A percentile compares a stretch with the other conserved stretches of the same genome.
Conservation (phyloP, 2,113 vertebrate species). For the Hyla sarda region DNA sequence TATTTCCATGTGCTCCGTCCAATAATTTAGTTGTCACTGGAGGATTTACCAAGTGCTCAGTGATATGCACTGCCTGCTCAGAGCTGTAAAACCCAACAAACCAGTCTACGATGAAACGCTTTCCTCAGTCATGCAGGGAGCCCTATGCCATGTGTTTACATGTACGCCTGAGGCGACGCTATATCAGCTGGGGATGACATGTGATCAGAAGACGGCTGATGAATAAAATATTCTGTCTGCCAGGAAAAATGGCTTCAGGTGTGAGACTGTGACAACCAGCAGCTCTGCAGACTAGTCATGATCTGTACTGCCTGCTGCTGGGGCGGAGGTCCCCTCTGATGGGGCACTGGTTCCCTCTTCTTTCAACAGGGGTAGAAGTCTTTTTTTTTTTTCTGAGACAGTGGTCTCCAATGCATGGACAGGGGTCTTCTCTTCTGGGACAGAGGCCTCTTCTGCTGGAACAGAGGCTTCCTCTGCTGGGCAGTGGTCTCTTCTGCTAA, state of each 20-base stretch:
- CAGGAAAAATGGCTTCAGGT: background rate
- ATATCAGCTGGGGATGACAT: background rate
- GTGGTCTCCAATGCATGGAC: too few relatives aligned
- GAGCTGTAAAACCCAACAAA: background rate
- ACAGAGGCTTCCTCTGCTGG: too few relatives aligned
- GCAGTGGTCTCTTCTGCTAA: too few relatives aligned
- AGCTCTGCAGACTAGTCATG: background rate
- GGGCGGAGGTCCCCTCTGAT: background rate
- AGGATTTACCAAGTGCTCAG: background rate
- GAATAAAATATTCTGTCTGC: accelerated
- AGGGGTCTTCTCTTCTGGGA: too few relatives aligned
- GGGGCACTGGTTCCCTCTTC: background rate
- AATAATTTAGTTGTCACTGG: background rate
- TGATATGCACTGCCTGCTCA: background rate
- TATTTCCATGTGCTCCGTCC: background rate
- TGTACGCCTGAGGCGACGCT: conserved; percentile 24
- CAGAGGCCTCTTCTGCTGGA: background rate
- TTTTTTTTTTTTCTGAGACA: background rate
- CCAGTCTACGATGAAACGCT: background rate
- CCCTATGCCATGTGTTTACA: background rate
- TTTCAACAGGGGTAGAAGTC: background rate
- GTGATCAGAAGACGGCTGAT: background rate
- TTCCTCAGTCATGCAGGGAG: background rate
- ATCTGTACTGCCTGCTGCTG: background rate
- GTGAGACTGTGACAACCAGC: background rate